A percentile compares a stretch with the other conserved stretches of the same genome.
Evolutionary conservation across 2,797 vertebrate species (phyloP).

Genomic region (Pitangus sulphuratus): DNA sequence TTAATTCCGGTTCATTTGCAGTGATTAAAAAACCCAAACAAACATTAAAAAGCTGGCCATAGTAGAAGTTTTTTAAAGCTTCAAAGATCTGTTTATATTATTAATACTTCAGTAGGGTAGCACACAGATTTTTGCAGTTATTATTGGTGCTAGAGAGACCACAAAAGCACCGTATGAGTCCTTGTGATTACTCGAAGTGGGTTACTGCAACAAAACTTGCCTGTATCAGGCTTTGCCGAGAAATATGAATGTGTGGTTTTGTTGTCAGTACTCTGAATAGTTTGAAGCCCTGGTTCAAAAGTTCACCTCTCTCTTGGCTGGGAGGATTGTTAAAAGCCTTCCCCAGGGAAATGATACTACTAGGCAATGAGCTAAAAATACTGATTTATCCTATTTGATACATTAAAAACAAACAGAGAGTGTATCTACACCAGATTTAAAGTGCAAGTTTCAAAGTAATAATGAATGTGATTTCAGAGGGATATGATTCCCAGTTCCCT

Average conservation of each 20-base stretch:
- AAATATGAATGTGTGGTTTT: neutral
- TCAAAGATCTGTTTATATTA: neutral
- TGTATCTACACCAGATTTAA: neutral
- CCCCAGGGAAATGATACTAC: neutral
- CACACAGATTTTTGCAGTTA: neutral
- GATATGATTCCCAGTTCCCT: neutral
- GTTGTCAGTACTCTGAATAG: neutral
- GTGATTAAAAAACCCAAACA: neutral
- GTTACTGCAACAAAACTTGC: neutral
- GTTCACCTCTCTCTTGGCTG: conserved; percentile 9
- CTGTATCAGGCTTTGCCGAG: neutral
- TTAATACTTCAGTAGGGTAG: neutral
- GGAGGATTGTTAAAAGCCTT: neutral
- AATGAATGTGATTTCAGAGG: neutral
- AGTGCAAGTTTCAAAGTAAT: neutral
- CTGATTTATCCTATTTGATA: neutral
- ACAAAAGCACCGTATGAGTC: neutral
- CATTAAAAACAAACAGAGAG: neutral
- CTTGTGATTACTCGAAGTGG: neutral
- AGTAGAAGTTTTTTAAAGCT: neutral
- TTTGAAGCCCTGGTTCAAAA: neutral
- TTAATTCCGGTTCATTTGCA: neutral
- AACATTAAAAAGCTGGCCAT: neutral
- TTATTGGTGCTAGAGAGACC: neutral
- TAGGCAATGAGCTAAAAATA: conserved; percentile 19